Evolutionary conservation across 2,113 vertebrate genomes (phyloP).

Genomic region (Ardeotis arabs): DNA sequence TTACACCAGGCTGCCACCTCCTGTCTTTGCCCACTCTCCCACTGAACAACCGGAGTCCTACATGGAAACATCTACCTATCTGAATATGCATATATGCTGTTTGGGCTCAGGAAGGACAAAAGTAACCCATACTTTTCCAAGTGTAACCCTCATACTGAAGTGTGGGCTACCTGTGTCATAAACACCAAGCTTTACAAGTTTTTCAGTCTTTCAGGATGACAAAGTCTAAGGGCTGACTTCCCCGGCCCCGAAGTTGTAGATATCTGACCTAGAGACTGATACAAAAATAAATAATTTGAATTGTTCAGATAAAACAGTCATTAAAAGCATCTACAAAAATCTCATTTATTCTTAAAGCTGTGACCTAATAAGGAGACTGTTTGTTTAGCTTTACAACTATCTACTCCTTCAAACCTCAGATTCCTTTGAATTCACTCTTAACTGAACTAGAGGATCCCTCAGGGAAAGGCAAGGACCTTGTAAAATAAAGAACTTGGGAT

Average conservation of each 20-base stretch:
- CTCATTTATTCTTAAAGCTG: neutral
- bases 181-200: neutral
- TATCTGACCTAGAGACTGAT: neutral
- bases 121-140: neutral
- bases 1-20: neutral
- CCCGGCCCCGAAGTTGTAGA: neutral
- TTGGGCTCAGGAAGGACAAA: neutral
- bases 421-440: neutral
- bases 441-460: neutral
- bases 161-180: neutral
- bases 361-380: neutral
- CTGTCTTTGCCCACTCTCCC: neutral
- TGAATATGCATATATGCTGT: rapidly evolving
- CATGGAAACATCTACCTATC: neutral
- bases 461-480: neutral
- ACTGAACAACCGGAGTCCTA: neutral
- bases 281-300: neutral
- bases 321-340: neutral
- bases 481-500: neutral
- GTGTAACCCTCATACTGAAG: neutral
- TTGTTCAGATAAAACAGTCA: neutral
- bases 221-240: neutral
- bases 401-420: neutral
- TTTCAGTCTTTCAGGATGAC: neutral
- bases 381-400: neutral